Evolutionary conservation across 2,797 vertebrate genomes (phyloP), one percentile per base, ranked within the genome.

Genomic region (Sitta carolinensis): DNA sequence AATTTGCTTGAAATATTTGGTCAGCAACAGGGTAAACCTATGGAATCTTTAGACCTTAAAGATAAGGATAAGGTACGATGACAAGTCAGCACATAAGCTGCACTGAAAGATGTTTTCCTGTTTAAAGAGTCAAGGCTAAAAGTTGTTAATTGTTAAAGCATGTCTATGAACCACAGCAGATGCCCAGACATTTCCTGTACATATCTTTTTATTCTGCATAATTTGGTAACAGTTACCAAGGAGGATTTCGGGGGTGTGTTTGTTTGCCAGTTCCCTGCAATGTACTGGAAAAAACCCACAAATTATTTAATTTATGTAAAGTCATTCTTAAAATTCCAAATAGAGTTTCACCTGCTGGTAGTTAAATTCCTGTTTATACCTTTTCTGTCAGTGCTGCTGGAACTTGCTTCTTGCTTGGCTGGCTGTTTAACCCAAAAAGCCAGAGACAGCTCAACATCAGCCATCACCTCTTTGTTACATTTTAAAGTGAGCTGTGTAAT

Each of bases 1-100:
- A 98, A 98, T 82, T 95, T 98, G 92, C 96, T 98, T 74, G 97
- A 98, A 95, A 76, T 98, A 77, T 97, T 98, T n/a, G 98, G 97
- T 76, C 97, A 97, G 87, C 97, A 97, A 17, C 97, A 97, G 94
- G 94, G 75, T 66, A 97, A 95, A 93, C 97, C 98, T 48, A 98
- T 98, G 97, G 97, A 97, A 84, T 98, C 98, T 9, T 74, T 98
- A 80, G 98, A 98, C 59, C 48, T 98, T 84, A 98, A 98, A 93
- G 97, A 98, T 79, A 98, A 98, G 89, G 90, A 89, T 21, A 98
- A 98, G 98, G 98, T 98, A 83, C 0, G 73, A 40, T 59, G 38
- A 61, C 19, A 66, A 74, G 27, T 63, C 14, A 45, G 38, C 47
- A 45, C 13, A 4, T 73, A 36, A 66, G n/a, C 19, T 88, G 61